Evolutionary conservation across 1,140 invertebrate species (phyloP), one percentile per base, ranked within the genome.

Genomic region (Papilio machaon): DNA sequence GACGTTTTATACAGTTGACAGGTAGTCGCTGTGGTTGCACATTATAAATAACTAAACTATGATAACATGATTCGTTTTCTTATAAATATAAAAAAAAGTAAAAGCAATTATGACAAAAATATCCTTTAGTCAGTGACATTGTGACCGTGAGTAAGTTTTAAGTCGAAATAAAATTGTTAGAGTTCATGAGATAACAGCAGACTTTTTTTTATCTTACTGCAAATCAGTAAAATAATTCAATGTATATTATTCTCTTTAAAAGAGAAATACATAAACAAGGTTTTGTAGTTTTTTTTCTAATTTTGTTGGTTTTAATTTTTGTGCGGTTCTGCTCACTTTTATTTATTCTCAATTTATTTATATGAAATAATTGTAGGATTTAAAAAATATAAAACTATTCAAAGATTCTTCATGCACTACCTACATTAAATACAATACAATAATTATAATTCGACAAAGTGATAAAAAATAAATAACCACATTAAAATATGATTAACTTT

Each of bases 401-500:
- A 8, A 19, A n/a, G 7, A 58, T 17, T n/a, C 7, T 15, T 3
- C 13, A 23, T 60, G 35, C 6, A 67, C 30, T 67, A 67, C 64
- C 23, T 13, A 15, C 7, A 13, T 67, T 35, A 6, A 67, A 67
- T 17, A 70, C 64, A 19, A 60, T 7, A 60, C n/a, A 60, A 60
- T 7, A 70, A 67, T 38, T 70, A 17, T 17, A 10, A 60, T 19
- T 60, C 17, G 19, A 60, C 58, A 60, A 6, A 58, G 54, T 17
- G 35, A 15, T 70, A 35, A 70, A 70, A 70, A 67, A 23, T 13
- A 64, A 64, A 4, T 35, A 70, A 17, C 23, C 2, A 67, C 30
- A 70, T 70, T 70, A 70, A 70, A 70, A 35, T 35, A 38, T 70
- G 13, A 70, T 70, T 70, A 35, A 17, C 23, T 30, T n/a, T n/a